These are phyloP conservation scores for Empis livida DNA, from an alignment of 2,888 invertebrate species.

Conservation along the genomic window DNA sequence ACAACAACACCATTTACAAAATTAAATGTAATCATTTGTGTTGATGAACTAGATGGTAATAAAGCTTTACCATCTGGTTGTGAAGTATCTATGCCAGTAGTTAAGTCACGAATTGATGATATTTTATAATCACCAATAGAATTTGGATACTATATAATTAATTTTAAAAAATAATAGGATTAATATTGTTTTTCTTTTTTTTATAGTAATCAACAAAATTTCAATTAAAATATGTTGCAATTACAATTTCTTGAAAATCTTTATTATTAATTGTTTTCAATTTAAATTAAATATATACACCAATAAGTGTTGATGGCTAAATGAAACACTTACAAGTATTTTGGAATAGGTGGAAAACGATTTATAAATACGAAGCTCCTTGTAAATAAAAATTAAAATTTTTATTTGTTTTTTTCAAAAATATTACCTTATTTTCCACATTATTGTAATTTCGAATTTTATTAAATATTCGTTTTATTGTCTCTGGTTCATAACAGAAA, in stretches of 20 bases:
- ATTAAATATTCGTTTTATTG: conserved; percentile 64
- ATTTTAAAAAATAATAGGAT: too few species aligned
- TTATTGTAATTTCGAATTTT: conserved; percentile 59
- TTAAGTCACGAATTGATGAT: conserved; percentile 69
- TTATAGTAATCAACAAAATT: too few species aligned
- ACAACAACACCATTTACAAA: conserved; percentile 76
- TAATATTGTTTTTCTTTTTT: too few species aligned
- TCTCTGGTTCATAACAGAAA: conserved; percentile 61
- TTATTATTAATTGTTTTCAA: too few species aligned
- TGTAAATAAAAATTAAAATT: too few species aligned
- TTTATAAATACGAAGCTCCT: too few species aligned
- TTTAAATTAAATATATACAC: too few species aligned
- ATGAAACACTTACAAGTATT: too few species aligned
- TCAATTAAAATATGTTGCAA: too few species aligned
- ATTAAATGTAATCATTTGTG: conserved; percentile 90
- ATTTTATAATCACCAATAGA: conserved; percentile 54
- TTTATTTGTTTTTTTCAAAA: background rate
- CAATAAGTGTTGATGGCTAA: too few species aligned
- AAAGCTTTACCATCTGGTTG: conserved; percentile 55
- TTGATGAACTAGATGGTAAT: conserved; percentile 49
- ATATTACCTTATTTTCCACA: conserved; percentile 8
- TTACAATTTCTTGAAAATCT: too few species aligned
- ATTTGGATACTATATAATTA: conserved; percentile 46
- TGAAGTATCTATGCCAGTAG: conserved; percentile 62
- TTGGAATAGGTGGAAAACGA: too few species aligned